Evolutionary conservation across 2,797 vertebrate species (phyloP), one percentile per base, ranked within the genome.

Genomic region (Rousettus madagascariensis): DNA sequence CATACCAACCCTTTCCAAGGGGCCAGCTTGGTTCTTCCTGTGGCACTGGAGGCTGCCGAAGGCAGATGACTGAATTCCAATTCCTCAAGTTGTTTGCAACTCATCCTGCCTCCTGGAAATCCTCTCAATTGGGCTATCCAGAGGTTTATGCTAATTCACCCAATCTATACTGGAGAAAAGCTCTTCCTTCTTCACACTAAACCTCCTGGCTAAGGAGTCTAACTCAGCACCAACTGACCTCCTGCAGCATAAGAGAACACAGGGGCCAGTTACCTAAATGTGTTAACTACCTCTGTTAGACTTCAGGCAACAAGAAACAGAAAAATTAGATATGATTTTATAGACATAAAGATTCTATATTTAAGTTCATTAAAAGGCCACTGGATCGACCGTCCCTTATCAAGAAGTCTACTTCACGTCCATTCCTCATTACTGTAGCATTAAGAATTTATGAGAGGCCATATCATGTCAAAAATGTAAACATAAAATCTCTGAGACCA

Each of bases 291-390:
- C 6, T 69, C 49, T 79, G 51, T 59, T 46, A 84, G 63, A 68
- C 19, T 22, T 87, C 3, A 49, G 66, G 51, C 38, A 33, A 33
- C 19, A 36, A 82, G 38, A 43, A 86, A 59, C 22, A 65, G 75
- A 83, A 90, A 69, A 38, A 26, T 55, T 19, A 71, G 71, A 46
- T 43, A 9, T 41, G 19, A 65, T 53, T 86, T 41, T n/a, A 41
- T 19, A 49, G 49, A 12, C 72, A 74, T 80, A 55, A 78, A 38
- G 46, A 69, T n/a, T 93, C 69, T 80, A 11, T 43, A 86, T 22
- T n/a, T 20, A 91, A 69, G 79, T 3, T 12, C 17, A 79, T n/a
- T 85, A 15, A 55, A 51, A 86, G 61, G 49, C 16, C 26, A 51
- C 24, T 36, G 36, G 57, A 36, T n/a, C 87, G 79, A 69, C 17